Evolutionary conservation across 2,113 vertebrate species (phyloP).

Genomic region (Dascyllus trimaculatus): DNA sequence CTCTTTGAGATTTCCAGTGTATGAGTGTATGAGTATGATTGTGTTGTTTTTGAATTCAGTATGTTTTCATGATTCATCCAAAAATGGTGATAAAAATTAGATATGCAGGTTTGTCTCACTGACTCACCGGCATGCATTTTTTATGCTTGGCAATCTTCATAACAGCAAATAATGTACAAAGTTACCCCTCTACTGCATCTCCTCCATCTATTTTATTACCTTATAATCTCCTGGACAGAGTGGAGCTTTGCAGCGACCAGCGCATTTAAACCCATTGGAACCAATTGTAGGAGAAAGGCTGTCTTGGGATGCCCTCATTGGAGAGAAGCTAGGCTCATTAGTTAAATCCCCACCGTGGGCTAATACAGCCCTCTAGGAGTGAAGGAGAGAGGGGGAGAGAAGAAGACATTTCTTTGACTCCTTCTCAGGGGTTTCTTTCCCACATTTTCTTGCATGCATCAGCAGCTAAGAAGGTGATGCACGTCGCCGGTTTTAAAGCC

Average conservation of each 20-base stretch:
- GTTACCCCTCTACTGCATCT: constrained; percentile 68
- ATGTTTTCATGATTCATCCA: background rate
- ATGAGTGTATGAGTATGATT: background rate
- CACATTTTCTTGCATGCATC: constrained; percentile 85
- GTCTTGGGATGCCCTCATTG: constrained; percentile 86
- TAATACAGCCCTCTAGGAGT: constrained; percentile 84
- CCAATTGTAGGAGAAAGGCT: constrained; percentile 88
- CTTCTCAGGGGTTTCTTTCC: constrained; percentile 82
- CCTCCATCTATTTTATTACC: constrained; percentile 83
- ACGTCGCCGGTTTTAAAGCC: constrained; percentile 60
- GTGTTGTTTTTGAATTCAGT: background rate
- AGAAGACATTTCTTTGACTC: constrained; percentile 83
- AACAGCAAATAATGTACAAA: constrained; percentile 75
- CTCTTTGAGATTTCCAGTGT: background rate
- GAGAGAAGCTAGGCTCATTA: constrained; percentile 88
- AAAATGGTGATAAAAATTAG: background rate
- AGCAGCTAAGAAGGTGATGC: constrained; percentile 81
- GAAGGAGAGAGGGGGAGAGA: constrained; percentile 73
- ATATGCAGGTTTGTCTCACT: constrained; percentile 5
- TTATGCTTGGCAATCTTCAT: constrained; percentile 48
- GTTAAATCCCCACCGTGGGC: constrained; percentile 87
- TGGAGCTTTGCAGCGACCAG: constrained; percentile 78
- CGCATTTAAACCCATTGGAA: constrained; percentile 87
- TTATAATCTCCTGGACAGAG: constrained; percentile 84
- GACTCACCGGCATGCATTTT: constrained; percentile 19